Evolutionary conservation across 2,888 invertebrate species (phyloP).

Genomic region (Pseudococcus jackbeardsleyi): DNA sequence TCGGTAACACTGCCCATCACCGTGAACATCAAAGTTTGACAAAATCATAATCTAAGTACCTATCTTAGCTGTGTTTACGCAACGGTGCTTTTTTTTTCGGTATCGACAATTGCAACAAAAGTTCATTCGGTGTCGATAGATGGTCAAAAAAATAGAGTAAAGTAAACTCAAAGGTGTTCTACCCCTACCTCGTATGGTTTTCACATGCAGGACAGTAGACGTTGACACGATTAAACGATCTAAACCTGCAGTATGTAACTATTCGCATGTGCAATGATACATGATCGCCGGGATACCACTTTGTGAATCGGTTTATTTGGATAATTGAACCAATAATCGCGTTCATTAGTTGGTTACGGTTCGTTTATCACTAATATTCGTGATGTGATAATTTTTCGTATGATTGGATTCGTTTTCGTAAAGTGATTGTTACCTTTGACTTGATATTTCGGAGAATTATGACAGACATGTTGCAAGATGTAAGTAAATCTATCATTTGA

Average conservation of each 20-base stretch:
- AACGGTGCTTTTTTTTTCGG: constrained; percentile 40
- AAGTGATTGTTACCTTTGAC: constrained; percentile 39
- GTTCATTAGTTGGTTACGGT: constrained; percentile 13
- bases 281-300: constrained; percentile 56
- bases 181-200: constrained; percentile 33
- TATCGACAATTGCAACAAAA: not conserved
- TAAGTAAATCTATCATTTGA: constrained; percentile 27
- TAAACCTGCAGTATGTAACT: constrained; percentile 47
- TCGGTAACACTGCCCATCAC: constrained; percentile 29
- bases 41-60: constrained; percentile 40
- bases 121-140: not conserved
- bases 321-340: constrained; percentile 54
- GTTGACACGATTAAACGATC: constrained; percentile 34
- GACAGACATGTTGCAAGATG: constrained; percentile 64
- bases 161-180: constrained; percentile 33
- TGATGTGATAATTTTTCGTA: constrained; percentile 56
- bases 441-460: constrained; percentile 24
- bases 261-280: constrained; percentile 58
- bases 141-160: not conserved
- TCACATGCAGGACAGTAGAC: not conserved
- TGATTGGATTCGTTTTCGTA: constrained; percentile 2
- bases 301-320: constrained; percentile 56
- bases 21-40: constrained; percentile 36
- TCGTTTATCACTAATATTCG: constrained; percentile 48
- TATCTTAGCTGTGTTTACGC: constrained; percentile 27